phyloP scores from a whole-genome alignment of 1,140 invertebrate species.

The Thrips palmi region DNA sequence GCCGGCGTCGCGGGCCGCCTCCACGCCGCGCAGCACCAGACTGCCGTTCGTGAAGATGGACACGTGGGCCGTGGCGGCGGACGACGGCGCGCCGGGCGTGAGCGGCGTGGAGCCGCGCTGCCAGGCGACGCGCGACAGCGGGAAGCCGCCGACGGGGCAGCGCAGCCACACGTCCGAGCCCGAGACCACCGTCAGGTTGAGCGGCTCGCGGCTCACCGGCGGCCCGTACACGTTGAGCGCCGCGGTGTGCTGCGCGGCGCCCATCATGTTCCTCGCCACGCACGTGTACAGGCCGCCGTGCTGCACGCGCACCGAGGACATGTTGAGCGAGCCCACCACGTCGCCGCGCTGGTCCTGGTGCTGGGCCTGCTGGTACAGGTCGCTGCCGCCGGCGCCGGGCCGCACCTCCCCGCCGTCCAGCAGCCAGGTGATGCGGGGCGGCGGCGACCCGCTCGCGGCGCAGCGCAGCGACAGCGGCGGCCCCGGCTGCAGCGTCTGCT shows the following conservation, averaged over 20 bases:
- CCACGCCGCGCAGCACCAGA: constrained; percentile 53
- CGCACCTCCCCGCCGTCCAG: constrained; percentile 29
- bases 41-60: constrained; percentile 58
- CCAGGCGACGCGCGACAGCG: constrained; percentile 47
- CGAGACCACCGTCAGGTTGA: constrained; percentile 64
- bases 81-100: constrained; percentile 30
- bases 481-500: constrained; percentile 36
- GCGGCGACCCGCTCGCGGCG: constrained; percentile 42
- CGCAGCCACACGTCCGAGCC: constrained; percentile 54
- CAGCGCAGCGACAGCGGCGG: constrained; percentile 39
- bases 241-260: constrained; percentile 51
- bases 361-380: too few relatives aligned
- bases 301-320: constrained; percentile 57
- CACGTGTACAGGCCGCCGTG: constrained; percentile 72
- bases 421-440: constrained; percentile 36
- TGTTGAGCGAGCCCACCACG: constrained; percentile 74
- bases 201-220: constrained; percentile 59
- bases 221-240: constrained; percentile 71
- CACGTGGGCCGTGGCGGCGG: constrained; percentile 35
- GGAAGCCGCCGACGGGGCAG: constrained; percentile 81
- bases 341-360: too few relatives aligned
- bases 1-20: constrained; percentile 35
- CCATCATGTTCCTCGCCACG: constrained; percentile 52
- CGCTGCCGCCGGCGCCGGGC: constrained; percentile 19
- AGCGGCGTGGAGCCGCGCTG: constrained; percentile 24